These are phyloP conservation scores for Pelodiscus sinensis DNA, from an alignment of 2,113 vertebrate species.

Conservation along the genomic window DNA sequence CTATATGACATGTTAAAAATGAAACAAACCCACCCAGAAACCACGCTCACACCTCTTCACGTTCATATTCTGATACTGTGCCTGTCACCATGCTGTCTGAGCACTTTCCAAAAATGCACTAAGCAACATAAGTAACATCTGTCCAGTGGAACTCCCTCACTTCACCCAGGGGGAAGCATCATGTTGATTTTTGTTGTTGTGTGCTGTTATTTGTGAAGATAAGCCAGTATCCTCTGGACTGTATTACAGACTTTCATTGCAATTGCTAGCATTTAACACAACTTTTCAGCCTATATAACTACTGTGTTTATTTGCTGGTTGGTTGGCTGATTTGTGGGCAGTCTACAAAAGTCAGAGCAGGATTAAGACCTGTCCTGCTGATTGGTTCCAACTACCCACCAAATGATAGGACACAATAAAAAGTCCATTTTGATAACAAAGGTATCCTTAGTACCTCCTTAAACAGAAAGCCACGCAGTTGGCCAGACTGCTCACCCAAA, in stretches of 20 bases:
- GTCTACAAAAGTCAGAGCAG: neutral
- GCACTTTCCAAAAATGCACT: neutral
- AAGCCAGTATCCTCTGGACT: neutral
- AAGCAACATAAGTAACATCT: neutral
- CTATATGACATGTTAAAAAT: neutral
- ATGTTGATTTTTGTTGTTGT: neutral
- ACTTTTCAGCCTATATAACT: neutral
- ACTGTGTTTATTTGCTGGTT: neutral
- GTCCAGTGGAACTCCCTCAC: neutral
- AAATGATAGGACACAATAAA: neutral
- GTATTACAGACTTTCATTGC: neutral
- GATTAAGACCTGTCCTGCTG: neutral
- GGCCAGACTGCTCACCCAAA: too few relatives aligned
- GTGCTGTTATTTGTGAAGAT: neutral
- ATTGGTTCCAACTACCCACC: neutral
- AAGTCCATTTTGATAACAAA: neutral
- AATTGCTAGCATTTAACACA: neutral
- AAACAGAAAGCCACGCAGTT: neutral
- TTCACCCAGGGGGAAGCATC: rapidly evolving
- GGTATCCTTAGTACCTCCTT: neutral
- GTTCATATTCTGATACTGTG: neutral
- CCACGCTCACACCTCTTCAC: neutral
- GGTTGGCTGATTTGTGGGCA: neutral
- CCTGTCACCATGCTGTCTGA: neutral
- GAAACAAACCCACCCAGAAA: rapidly evolving